These are phyloP conservation scores for Poecile montanus DNA, from an alignment of 2,797 vertebrate genomes.

Conservation along the genomic window DNA sequence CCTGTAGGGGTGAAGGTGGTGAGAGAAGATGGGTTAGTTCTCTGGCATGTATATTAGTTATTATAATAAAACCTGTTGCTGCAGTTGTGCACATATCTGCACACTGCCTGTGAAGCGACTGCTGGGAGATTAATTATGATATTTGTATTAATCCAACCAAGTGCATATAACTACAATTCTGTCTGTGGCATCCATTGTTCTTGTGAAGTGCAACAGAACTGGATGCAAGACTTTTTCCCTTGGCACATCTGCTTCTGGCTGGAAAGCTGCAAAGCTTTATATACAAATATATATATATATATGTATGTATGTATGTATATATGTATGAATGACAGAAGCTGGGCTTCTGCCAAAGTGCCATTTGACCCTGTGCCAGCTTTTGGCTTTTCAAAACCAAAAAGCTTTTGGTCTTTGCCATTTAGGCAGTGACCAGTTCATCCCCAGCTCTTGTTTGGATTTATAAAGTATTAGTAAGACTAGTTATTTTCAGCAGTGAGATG, in stretches of 20 bases:
- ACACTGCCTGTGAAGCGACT: background rate
- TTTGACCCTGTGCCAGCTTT: background rate
- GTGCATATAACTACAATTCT: background rate
- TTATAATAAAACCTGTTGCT: background rate
- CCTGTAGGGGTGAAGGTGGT: background rate
- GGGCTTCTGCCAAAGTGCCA: background rate
- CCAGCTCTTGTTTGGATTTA: background rate
- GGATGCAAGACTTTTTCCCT: background rate
- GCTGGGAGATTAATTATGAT: background rate
- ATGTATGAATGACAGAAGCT: background rate
- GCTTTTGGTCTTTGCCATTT: background rate
- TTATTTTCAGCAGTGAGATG: background rate
- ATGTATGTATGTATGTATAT: accelerated
- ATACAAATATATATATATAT: accelerated
- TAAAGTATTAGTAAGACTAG: background rate
- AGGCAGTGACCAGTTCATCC: background rate
- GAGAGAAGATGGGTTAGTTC: background rate
- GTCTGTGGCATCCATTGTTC: background rate
- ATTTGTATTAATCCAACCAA: background rate
- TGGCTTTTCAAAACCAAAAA: background rate
- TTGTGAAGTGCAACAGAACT: background rate
- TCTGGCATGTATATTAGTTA: background rate
- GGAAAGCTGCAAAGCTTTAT: background rate
- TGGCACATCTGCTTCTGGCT: background rate
- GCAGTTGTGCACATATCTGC: background rate